These are phyloP conservation scores for Setipinna tenuifilis DNA, from an alignment of 2,797 vertebrate genomes.

Conservation along the genomic window DNA sequence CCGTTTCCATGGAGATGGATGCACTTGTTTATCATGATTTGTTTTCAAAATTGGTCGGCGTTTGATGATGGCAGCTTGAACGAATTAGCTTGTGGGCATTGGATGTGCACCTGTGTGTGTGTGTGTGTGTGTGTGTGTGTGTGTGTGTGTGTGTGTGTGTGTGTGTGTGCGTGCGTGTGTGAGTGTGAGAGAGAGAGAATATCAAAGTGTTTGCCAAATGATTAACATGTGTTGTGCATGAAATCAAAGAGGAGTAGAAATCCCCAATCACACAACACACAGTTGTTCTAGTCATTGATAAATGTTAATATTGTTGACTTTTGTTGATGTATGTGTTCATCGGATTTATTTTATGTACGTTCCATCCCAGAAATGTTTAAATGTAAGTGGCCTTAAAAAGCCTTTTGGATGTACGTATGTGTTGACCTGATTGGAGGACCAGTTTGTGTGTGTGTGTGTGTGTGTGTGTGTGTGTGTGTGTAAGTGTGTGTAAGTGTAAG, in stretches of 20 bases:
- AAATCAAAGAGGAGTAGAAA: not conserved
- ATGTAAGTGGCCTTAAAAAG: no score
- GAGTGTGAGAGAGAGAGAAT: not conserved
- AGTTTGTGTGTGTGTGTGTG: no score
- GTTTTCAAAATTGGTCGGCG: not conserved
- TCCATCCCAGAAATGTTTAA: no score
- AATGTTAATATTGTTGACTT: not conserved
- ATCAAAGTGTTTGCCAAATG: not conserved
- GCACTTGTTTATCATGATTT: constrained; percentile 54
- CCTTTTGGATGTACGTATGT: no score
- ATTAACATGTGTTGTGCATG: constrained; percentile 9
- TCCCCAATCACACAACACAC: not conserved
- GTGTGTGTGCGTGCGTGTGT: constrained; percentile 27
- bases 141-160: constrained; percentile 20
- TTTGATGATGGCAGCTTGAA: constrained; percentile 40
- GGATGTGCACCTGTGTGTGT: not conserved
- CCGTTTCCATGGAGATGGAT: constrained; percentile 71
- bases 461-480: not conserved
- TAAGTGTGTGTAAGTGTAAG: no score
- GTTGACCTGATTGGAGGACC: no score
- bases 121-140: not conserved
- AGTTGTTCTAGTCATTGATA: not conserved
- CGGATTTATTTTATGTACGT: not conserved
- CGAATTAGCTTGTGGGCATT: not conserved
- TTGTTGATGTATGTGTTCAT: not conserved